phyloP scores from a whole-genome alignment of 2,113 vertebrate genomes.

The Chloropsis cyanopogon region DNA sequence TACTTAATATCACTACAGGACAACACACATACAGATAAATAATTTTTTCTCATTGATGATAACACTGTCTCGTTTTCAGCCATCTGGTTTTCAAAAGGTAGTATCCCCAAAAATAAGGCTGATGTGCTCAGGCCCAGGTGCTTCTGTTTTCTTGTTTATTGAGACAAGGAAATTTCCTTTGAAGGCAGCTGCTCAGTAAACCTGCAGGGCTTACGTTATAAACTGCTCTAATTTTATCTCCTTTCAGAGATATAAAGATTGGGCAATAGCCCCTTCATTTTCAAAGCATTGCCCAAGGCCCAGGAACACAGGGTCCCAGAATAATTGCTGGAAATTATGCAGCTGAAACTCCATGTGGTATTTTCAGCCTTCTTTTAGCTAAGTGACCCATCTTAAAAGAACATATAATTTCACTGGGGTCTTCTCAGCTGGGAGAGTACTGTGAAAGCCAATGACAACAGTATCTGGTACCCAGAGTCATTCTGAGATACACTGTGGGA shows the following conservation, averaged over 20 bases:
- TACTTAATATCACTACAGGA: not conserved
- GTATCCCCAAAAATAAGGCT: not conserved
- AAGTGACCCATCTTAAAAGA: constrained; percentile 23
- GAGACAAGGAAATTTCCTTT: constrained; percentile 28
- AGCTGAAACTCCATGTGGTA: not conserved
- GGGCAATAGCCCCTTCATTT: constrained; percentile 40
- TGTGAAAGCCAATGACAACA: not conserved
- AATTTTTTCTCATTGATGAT: not conserved
- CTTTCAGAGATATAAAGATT: constrained; percentile 35
- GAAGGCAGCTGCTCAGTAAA: constrained; percentile 46
- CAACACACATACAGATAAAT: not conserved
- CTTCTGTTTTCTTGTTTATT: constrained; percentile 15
- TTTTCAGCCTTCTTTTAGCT: not conserved
- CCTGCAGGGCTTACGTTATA: constrained; percentile 31
- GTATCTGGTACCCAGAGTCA: not conserved
- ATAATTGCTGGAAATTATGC: constrained; percentile 14
- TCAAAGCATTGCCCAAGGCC: constrained; percentile 52
- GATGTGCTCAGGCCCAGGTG: not conserved
- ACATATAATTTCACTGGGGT: not conserved
- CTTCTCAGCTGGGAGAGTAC: not conserved
- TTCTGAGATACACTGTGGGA: not conserved
- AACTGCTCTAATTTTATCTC: constrained; percentile 39
- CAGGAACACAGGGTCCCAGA: not conserved
- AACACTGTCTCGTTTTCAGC: not conserved
- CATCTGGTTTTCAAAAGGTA: not conserved